A percentile compares a stretch with the other conserved stretches of the same genome.
Evolutionary conservation across 1,140 invertebrate genomes (phyloP).

Genomic region (Paracyclopina nana): DNA sequence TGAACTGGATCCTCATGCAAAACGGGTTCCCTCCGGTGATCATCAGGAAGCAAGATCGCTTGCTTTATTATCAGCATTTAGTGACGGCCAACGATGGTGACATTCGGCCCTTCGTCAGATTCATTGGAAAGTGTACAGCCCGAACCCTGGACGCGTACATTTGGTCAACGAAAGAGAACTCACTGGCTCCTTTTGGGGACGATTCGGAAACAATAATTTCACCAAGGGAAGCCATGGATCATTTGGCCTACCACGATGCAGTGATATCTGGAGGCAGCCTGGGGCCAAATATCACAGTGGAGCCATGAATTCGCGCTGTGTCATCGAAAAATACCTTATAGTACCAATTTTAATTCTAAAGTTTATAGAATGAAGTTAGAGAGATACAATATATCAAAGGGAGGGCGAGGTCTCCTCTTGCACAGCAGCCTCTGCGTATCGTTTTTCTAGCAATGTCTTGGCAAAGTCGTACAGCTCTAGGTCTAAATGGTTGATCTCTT

Average conservation of each 20-base stretch:
- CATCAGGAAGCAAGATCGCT: conserved; percentile 69
- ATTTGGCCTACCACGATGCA: not conserved
- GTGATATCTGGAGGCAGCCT: conserved; percentile 1
- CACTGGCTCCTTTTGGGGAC: conserved; percentile 28
- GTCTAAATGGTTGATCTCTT: conserved; percentile 66
- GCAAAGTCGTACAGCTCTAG: conserved; percentile 85
- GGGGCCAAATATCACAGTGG: conserved; percentile 8
- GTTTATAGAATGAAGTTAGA: too few species aligned
- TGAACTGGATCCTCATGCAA: conserved; percentile 94
- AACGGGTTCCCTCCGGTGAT: conserved; percentile 92
- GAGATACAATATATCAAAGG: too few species aligned
- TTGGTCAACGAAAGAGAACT: conserved; percentile 45
- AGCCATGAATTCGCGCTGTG: too few species aligned
- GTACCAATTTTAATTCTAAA: too few species aligned
- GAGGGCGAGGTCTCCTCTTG: too few species aligned
- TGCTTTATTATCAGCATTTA: conserved; percentile 53
- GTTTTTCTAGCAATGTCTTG: conserved; percentile 59
- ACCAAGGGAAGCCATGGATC: not conserved
- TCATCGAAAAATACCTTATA: too few species aligned
- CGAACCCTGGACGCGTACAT: conserved; percentile 77
- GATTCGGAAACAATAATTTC: conserved; percentile 13
- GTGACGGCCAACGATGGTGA: conserved; percentile 79
- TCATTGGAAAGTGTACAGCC: conserved; percentile 83
- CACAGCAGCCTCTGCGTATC: conserved; percentile 29
- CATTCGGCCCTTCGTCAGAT: conserved; percentile 75